Conservation (phyloP, 2,113 vertebrate species). For the Enhydra lutris region DNA sequence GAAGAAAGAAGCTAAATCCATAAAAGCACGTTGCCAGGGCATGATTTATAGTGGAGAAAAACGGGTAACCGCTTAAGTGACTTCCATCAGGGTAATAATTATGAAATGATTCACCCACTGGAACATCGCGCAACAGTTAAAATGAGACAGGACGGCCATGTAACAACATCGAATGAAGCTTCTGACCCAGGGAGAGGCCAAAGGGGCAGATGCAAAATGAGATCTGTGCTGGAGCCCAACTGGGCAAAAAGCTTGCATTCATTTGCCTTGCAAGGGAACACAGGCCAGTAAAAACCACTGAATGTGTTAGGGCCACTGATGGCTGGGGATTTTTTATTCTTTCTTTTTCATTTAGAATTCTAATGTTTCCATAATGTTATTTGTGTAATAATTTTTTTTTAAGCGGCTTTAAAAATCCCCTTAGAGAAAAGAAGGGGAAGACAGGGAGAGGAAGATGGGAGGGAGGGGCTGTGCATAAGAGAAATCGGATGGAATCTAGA, state of each 20-base stretch:
- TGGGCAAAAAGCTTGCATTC: neutral
- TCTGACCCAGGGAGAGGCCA: neutral
- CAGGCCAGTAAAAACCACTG: neutral
- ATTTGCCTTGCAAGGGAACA: neutral
- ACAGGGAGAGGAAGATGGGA: neutral
- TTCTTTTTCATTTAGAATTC: conserved; percentile 2
- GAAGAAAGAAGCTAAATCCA: neutral
- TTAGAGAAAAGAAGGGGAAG: neutral
- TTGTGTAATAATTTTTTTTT: neutral
- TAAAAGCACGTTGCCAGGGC: neutral
- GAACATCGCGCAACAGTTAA: conserved; percentile 27
- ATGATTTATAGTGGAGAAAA: neutral
- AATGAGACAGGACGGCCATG: neutral
- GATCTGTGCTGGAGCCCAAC: neutral
- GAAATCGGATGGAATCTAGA: neutral
- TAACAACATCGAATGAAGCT: neutral
- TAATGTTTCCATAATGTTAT: conserved; percentile 12
- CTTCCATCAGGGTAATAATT: conserved; percentile 8
- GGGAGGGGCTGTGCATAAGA: neutral
- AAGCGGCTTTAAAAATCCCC: neutral
- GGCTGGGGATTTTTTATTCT: neutral
- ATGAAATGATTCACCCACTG: conserved; percentile 47
- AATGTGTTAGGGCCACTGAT: neutral
- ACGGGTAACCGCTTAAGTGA: neutral
- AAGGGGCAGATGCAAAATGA: neutral